Conservation (phyloP, 1,140 invertebrate genomes). For the Macrosteles quadrilineatus region DNA sequence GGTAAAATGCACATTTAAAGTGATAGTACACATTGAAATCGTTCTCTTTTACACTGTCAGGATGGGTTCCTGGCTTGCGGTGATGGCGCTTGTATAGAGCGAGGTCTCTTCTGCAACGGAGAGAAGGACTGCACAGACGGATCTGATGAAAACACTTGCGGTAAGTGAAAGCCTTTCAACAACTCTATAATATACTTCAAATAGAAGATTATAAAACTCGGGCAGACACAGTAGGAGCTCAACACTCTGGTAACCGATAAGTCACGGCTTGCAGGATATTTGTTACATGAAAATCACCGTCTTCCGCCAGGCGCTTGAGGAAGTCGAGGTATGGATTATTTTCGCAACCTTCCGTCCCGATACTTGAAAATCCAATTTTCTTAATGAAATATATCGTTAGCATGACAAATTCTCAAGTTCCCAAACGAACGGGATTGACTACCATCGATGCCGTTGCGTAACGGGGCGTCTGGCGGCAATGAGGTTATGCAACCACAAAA, state of each 20-base stretch:
- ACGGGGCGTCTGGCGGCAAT: neutral
- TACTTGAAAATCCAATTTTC: neutral
- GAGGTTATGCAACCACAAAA: neutral
- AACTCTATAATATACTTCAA: too few species aligned
- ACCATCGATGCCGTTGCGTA: neutral
- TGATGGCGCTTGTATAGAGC: conserved; percentile 82
- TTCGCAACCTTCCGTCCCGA: conserved; percentile 6
- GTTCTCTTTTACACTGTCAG: conserved; percentile 52
- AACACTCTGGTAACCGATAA: too few species aligned
- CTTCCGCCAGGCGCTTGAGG: neutral
- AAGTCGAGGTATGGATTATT: neutral
- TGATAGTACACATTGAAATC: too few species aligned
- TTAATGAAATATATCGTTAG: neutral
- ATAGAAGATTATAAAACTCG: too few species aligned
- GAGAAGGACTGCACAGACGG: conserved; percentile 87
- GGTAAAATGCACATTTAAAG: too few species aligned
- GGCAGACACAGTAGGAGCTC: too few species aligned
- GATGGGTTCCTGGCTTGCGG: conserved; percentile 86
- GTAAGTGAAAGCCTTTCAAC: conserved; percentile 59
- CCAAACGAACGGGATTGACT: neutral
- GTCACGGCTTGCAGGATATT: neutral
- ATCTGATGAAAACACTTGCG: conserved; percentile 90
- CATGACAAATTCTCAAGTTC: neutral
- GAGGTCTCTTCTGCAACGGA: conserved; percentile 92
- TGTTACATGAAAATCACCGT: neutral